These are phyloP conservation scores for Nyctibius bracteatus DNA, from an alignment of 2,113 vertebrate species.

Conservation along the genomic window DNA sequence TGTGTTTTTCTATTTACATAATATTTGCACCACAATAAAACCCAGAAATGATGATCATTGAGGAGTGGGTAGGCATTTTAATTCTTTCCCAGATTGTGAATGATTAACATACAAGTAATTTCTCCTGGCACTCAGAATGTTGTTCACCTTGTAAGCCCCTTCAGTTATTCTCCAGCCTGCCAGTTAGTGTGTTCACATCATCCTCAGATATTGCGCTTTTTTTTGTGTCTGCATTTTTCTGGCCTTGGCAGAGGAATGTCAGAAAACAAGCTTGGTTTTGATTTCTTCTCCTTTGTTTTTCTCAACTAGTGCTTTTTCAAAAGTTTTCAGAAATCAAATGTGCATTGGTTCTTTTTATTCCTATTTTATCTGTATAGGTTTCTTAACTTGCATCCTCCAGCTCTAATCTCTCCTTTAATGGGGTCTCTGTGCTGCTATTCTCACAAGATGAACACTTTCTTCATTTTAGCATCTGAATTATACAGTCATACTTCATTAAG, in stretches of 20 bases:
- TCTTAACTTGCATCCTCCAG: background rate
- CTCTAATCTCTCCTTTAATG: background rate
- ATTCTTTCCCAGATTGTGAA: slow-evolving; percentile 57
- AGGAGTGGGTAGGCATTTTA: slow-evolving; percentile 45
- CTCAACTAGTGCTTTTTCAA: background rate
- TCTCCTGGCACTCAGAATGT: slow-evolving; percentile 6
- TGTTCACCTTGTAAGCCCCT: background rate
- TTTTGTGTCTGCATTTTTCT: background rate
- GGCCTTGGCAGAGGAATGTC: background rate
- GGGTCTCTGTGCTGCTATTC: background rate
- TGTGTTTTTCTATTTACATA: background rate
- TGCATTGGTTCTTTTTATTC: background rate
- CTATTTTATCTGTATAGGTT: background rate
- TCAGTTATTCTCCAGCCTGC: background rate
- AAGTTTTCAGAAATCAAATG: slow-evolving; percentile 3
- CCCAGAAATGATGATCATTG: background rate
- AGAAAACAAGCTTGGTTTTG: slow-evolving; percentile 1
- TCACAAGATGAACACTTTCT: background rate
- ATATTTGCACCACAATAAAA: background rate
- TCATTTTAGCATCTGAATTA: background rate
- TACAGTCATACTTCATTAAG: background rate
- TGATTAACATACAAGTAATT: slow-evolving; percentile 57
- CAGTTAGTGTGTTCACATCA: background rate
- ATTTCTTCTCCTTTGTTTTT: slow-evolving; percentile 10
- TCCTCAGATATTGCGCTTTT: background rate